phyloP scores from a whole-genome alignment of 2,113 vertebrate genomes.

The Cephalopholis sonnerati region DNA sequence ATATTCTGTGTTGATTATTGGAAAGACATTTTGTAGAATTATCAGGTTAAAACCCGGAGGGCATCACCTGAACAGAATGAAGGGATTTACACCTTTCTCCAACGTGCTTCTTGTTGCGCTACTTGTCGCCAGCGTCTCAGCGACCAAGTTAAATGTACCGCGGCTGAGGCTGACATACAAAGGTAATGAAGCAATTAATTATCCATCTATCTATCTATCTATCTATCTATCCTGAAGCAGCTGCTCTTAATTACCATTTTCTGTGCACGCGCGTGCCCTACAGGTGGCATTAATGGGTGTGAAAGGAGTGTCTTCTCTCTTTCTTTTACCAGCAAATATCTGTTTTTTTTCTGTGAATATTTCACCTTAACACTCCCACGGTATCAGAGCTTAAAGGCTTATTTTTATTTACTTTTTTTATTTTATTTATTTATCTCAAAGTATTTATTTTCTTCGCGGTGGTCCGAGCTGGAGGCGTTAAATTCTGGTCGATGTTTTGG shows the following conservation, averaged over 20 bases:
- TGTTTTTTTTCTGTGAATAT: not conserved
- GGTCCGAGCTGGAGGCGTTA: conserved; percentile 48
- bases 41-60: not conserved
- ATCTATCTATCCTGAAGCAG: conserved; percentile 32
- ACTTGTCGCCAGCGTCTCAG: conserved; percentile 38
- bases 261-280: not conserved
- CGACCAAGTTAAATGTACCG: conserved; percentile 72
- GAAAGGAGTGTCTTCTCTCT: not conserved
- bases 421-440: not conserved
- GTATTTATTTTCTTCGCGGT: not conserved
- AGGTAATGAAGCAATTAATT: conserved; percentile 59
- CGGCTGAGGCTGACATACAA: conserved; percentile 75
- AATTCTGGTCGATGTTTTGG: conserved; percentile 30
- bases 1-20: conserved; percentile 24
- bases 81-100: conserved; percentile 58
- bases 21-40: not conserved
- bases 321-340: not conserved
- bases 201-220: conserved; percentile 31
- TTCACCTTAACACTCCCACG: not conserved
- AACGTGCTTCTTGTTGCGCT: conserved; percentile 38
- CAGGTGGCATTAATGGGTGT: conserved; percentile 35
- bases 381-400: not conserved
- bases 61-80: conserved; percentile 55
- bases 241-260: conserved; percentile 12
- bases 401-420: not conserved